phyloP scores from a whole-genome alignment of 1,140 invertebrate genomes.

The Phymastichus coffea region DNA sequence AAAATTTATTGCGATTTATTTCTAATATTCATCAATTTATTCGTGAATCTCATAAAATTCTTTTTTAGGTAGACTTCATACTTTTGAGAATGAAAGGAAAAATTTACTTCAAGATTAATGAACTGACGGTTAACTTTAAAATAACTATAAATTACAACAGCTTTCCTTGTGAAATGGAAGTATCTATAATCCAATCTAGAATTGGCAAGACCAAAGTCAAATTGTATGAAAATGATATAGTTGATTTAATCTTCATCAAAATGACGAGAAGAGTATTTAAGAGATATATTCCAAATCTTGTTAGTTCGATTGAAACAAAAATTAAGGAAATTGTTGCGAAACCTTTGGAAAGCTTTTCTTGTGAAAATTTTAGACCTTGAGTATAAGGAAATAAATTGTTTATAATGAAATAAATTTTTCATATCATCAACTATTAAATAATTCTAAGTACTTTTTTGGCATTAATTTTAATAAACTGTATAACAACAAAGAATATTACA shows the following conservation, averaged over 20 bases:
- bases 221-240: not conserved
- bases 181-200: not conserved
- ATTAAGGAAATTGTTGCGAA: not conserved
- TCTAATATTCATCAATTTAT: not conserved
- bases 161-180: not conserved
- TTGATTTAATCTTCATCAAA: not conserved
- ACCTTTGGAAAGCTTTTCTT: slow-evolving; percentile 20
- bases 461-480: too few species aligned
- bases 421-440: not conserved
- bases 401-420: not conserved
- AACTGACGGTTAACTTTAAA: not conserved
- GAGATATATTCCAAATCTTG: not conserved
- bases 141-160: not conserved
- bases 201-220: not conserved
- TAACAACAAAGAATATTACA: too few species aligned
- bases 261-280: not conserved
- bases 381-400: not conserved
- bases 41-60: not conserved
- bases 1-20: not conserved
- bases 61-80: not conserved
- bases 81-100: not conserved
- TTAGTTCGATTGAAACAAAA: slow-evolving; percentile 18
- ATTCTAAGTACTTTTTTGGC: not conserved
- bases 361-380: slow-evolving; percentile 20
- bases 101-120: not conserved